Base-by-base conservation (phyloP, 1,140 invertebrate species). In the Saccostrea glomerata region DNA sequence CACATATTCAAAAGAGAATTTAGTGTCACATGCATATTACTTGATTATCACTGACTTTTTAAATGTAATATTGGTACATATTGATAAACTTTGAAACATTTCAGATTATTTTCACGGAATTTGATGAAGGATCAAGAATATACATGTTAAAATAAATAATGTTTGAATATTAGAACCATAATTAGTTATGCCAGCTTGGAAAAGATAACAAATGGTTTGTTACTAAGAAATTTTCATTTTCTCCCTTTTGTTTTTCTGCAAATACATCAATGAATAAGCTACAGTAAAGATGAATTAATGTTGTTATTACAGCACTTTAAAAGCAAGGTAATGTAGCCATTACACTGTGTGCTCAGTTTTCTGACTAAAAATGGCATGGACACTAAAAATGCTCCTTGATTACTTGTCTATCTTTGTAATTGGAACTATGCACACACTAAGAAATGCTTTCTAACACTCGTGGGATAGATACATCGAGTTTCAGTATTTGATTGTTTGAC, bases 261-360 rank as follows among this genome's bases (percentile, higher is more conserved):
- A 63, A 63, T 20, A 20, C 58, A 47, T 63, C 58, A 63, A 20
- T 2, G 17, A 20, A 63, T n/a, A 63, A n/a, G 58, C 58, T 5
- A 20, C 17, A 20, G 58, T 63, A 63, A 77, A 77, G 25, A 77
- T 25, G 30, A 30, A 12, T 30, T 77, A 77, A 77, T n/a, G n/a
- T 77, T 77, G 70, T 77, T 20, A 77, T 77, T 77, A 77, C 70
- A 77, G 70, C 70, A 77, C 30, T 77, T 77, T 77, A 77, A 77
- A 30, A 77, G 70, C 70, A 77, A 77, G 70, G 70, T 77, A 77
- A 36, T 12, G 70, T 77, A 77, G 25, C 25, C 11, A 77, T 23
- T 25, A 15, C 70, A 77, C 11, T 36, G 23, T 13, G 70, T 77
- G 70, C 70, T 77, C 25, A 77, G 23, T 23, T 77, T 77, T 77